A percentile compares a stretch with the other conserved stretches of the same genome.
Evolutionary conservation across 1,140 invertebrate genomes (phyloP).

Genomic region (Mamestra configurata): DNA sequence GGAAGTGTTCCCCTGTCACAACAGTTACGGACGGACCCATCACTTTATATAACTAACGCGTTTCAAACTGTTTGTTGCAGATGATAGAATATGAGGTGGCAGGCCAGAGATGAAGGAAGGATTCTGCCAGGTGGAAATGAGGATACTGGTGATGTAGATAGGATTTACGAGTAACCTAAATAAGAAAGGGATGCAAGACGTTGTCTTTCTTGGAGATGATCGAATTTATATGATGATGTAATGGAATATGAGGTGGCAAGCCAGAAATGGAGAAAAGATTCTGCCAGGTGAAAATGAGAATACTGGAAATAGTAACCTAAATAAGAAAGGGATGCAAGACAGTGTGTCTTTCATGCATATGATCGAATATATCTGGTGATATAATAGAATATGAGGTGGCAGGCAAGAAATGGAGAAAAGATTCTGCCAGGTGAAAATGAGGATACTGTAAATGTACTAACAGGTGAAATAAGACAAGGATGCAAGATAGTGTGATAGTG

Average conservation of each 20-base stretch:
- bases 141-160: not conserved
- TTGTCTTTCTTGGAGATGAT: not conserved
- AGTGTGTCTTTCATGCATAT: no score
- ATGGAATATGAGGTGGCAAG: no score
- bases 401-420: no score
- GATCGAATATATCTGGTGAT: no score
- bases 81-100: constrained; percentile 1
- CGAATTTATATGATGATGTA: no score
- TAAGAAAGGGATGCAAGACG: not conserved
- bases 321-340: no score
- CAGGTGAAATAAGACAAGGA: no score
- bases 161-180: not conserved
- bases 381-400: no score
- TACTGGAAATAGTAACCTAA: not conserved
- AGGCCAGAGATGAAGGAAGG: not conserved
- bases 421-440: no score
- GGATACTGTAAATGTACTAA: not conserved
- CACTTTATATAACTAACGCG: constrained; percentile 47
- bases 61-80: constrained; percentile 7
- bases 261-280: no score
- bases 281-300: not conserved
- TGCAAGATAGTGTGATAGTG: no score
- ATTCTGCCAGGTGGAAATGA: not conserved
- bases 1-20: constrained; percentile 75
- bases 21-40: constrained; percentile 65